A percentile compares a stretch with the other conserved stretches of the same genome.
Evolutionary conservation across 2,888 invertebrate genomes (phyloP).

Genomic region (Aphrophora alni): DNA sequence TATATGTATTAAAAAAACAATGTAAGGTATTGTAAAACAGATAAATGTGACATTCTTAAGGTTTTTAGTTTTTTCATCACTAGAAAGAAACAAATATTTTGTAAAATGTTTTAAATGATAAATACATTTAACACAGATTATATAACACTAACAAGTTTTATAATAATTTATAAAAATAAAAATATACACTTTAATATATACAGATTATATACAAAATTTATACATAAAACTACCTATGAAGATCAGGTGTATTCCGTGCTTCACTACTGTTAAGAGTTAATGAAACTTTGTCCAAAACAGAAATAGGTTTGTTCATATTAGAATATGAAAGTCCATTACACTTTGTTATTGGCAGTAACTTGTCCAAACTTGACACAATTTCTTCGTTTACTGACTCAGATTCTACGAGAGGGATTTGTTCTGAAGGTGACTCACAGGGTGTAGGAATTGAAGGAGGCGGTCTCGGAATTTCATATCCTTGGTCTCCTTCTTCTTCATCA

Average conservation of each 20-base stretch:
- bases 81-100: too few species aligned
- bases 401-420: not conserved
- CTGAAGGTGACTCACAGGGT: slow-evolving; percentile 17
- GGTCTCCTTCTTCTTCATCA: slow-evolving; percentile 58
- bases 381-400: slow-evolving; percentile 34
- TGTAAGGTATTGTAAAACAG: too few species aligned
- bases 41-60: too few species aligned
- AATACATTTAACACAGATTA: not conserved
- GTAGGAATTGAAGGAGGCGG: slow-evolving; percentile 49
- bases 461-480: slow-evolving; percentile 70
- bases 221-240: not conserved
- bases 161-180: slow-evolving; percentile 1
- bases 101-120: too few species aligned
- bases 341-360: slow-evolving; percentile 42
- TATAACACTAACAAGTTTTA: not conserved
- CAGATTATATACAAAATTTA: not conserved
- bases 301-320: not conserved
- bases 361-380: slow-evolving; percentile 48
- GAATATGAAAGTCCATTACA: not conserved
- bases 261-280: not conserved
- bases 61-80: too few species aligned
- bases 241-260: not conserved
- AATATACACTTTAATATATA: not conserved
- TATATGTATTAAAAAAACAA: too few species aligned
- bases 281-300: not conserved